These are phyloP conservation scores for Micoletzkya japonica DNA, from an alignment of 2,888 invertebrate genomes.

Conservation along the genomic window DNA sequence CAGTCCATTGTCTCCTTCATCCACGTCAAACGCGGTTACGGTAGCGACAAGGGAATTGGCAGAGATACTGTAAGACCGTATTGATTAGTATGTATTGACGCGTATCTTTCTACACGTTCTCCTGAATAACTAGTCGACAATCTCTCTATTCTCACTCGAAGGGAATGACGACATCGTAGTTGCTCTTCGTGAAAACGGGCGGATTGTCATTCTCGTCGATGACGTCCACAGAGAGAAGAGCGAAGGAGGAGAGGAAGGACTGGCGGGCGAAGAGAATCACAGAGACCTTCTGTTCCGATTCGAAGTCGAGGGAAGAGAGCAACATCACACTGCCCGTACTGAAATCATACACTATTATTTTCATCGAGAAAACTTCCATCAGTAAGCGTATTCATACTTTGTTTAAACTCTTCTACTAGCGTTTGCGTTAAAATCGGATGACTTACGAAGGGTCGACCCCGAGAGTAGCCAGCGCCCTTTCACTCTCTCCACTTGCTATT, in stretches of 20 bases:
- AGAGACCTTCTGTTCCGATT: constrained; percentile 33
- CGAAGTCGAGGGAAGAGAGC: constrained; percentile 45
- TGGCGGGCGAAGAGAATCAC: constrained; percentile 36
- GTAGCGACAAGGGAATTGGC: constrained; percentile 68
- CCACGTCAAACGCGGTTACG: constrained; percentile 84
- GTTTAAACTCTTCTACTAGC: background rate
- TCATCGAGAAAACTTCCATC: background rate
- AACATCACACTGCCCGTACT: constrained; percentile 51
- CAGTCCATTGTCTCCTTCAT: constrained; percentile 89
- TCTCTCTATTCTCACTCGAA: constrained; percentile 29
- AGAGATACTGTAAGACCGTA: constrained; percentile 28
- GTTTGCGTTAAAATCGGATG: background rate
- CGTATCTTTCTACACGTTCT: background rate
- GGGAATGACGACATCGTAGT: constrained; percentile 33
- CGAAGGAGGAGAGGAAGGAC: background rate
- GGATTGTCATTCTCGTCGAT: constrained; percentile 69
- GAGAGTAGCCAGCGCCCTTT: constrained; percentile 2
- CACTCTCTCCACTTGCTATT: constrained; percentile 7
- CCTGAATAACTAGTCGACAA: constrained; percentile 10
- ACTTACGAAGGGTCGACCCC: constrained; percentile 25
- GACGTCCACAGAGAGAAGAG: constrained; percentile 66
- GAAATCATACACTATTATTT: constrained; percentile 1
- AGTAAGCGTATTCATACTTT: too few species aligned
- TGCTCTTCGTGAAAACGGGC: constrained; percentile 63
- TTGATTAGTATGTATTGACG: background rate